These are phyloP conservation scores for Drosophila vallismaia DNA, from an alignment of 2,888 invertebrate genomes.

Conservation along the genomic window DNA sequence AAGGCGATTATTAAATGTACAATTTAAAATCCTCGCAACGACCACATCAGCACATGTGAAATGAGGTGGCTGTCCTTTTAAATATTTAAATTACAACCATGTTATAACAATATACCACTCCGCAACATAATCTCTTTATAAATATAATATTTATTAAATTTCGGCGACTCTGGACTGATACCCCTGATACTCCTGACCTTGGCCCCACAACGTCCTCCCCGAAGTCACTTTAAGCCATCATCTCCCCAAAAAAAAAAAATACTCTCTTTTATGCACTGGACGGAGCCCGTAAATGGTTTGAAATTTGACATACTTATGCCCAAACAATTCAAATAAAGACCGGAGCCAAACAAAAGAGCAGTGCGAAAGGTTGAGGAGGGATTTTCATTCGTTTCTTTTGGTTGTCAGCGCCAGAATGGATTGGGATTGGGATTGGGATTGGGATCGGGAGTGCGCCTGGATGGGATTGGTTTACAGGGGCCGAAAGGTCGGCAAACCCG, in stretches of 20 bases:
- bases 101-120: conserved; percentile 28
- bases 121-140: conserved; percentile 29
- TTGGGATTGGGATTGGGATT: too few species aligned
- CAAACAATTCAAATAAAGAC: conserved; percentile 69
- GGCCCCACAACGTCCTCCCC: conserved; percentile 19
- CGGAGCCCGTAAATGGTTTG: conserved; percentile 54
- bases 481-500: conserved; percentile 67
- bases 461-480: conserved; percentile 29
- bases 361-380: conserved; percentile 31
- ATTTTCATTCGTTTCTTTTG: conserved; percentile 24
- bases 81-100: conserved; percentile 41
- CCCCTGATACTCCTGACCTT: conserved; percentile 22
- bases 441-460: conserved; percentile 19
- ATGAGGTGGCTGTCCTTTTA: conserved; percentile 20
- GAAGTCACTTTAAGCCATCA: conserved; percentile 43
- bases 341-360: conserved; percentile 66
- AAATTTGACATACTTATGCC: conserved; percentile 80
- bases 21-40: conserved; percentile 26
- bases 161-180: background rate
- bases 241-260: conserved; percentile 8
- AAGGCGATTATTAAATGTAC: conserved; percentile 22
- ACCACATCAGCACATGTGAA: conserved; percentile 20
- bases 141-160: conserved; percentile 46
- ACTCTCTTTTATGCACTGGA: conserved; percentile 42
- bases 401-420: conserved; percentile 35